phyloP scores from a whole-genome alignment of 2,113 vertebrate genomes.

The Nematolebias whitei region DNA sequence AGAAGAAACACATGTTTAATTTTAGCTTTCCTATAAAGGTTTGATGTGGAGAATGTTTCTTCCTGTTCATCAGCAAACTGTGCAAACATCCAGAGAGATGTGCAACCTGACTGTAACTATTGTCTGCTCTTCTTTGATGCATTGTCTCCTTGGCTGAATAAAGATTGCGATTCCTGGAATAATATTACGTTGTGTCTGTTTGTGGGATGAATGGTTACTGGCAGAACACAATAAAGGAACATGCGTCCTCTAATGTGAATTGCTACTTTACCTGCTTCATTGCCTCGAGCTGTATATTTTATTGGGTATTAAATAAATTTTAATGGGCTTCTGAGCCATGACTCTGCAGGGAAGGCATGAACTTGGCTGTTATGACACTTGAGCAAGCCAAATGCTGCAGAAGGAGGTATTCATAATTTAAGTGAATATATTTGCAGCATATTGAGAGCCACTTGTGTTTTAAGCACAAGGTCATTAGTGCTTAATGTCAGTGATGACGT shows the following conservation, averaged over 20 bases:
- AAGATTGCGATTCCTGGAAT: slow-evolving; percentile 1
- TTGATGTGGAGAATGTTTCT: slow-evolving; percentile 45
- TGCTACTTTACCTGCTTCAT: slow-evolving; percentile 49
- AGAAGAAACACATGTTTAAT: slow-evolving; percentile 58
- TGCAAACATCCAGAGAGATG: slow-evolving; percentile 25
- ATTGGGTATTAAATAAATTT: slow-evolving; percentile 42
- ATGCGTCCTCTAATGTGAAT: slow-evolving; percentile 60
- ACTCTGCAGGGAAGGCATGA: slow-evolving; percentile 15
- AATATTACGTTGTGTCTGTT: slow-evolving; percentile 20
- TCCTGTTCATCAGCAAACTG: slow-evolving; percentile 12
- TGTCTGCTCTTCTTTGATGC: slow-evolving; percentile 25
- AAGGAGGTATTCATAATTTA: slow-evolving; percentile 26
- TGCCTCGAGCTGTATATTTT: slow-evolving; percentile 49
- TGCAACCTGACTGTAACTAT: slow-evolving; percentile 1
- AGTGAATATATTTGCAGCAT: slow-evolving; percentile 28
- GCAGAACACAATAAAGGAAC: slow-evolving; percentile 60
- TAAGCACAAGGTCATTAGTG: slow-evolving; percentile 18
- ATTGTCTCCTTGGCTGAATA: slow-evolving; percentile 11
- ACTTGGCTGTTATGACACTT: slow-evolving; percentile 16
- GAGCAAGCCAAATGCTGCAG: neutral
- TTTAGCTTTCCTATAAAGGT: slow-evolving; percentile 52
- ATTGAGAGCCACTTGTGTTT: slow-evolving; percentile 26
- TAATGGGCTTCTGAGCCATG: slow-evolving; percentile 9
- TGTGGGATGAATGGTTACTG: slow-evolving; percentile 52
- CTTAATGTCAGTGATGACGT: slow-evolving; percentile 3